Conservation (phyloP, 1,140 invertebrate species). For the Pseudobourletiella spinata region DNA sequence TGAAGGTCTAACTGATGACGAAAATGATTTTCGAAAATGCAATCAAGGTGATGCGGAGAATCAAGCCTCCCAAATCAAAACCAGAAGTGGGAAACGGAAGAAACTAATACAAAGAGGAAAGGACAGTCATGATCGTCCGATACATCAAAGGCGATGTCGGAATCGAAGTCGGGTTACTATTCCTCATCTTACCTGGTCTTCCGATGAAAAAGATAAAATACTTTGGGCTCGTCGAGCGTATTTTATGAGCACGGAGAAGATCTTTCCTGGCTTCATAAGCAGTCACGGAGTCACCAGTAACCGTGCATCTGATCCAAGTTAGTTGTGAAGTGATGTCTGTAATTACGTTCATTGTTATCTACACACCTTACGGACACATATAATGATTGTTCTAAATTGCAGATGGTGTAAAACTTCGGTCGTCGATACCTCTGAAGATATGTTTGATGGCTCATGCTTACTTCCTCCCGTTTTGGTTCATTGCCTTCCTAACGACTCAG, state of each 20-base stretch:
- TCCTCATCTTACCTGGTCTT: no score
- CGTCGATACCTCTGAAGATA: constrained; percentile 3
- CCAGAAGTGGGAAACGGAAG: no score
- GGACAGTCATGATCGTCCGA: no score
- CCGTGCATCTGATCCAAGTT: not conserved
- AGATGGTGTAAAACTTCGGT: constrained; percentile 1
- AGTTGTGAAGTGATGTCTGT: not conserved
- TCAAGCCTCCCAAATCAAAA: no score
- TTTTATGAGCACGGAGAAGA: constrained; percentile 10
- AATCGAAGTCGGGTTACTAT: no score
- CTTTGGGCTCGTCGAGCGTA: not conserved
- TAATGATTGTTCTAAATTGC: not conserved
- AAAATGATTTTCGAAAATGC: no score
- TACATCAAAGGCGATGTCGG: no score
- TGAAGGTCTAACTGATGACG: no score
- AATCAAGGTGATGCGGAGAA: no score
- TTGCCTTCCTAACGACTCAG: not conserved
- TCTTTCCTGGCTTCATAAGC: constrained; percentile 2
- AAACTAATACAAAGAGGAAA: no score
- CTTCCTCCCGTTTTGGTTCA: constrained; percentile 2
- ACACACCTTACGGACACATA: not conserved
- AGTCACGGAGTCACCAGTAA: not conserved
- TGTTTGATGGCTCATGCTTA: not conserved
- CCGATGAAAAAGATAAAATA: constrained; percentile 12
- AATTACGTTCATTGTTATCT: not conserved